A percentile compares a stretch with the other conserved stretches of the same genome.
Evolutionary conservation across 1,140 invertebrate species (phyloP).

Genomic region (Palaemon carinicauda): DNA sequence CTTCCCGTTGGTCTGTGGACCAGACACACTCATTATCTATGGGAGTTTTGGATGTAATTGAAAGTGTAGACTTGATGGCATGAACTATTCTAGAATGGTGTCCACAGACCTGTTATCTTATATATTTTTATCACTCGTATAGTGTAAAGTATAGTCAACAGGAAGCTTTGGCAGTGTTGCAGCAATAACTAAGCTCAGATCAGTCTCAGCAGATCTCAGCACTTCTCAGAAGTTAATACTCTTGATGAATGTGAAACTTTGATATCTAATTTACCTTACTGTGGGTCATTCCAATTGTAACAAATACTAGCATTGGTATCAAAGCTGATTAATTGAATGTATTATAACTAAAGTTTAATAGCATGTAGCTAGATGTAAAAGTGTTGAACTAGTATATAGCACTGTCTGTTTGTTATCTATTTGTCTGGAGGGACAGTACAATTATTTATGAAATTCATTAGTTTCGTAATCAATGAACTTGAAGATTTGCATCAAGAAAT

Average conservation of each 20-base stretch:
- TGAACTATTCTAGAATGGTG: conserved; percentile 11
- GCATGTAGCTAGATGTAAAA: too few relatives aligned
- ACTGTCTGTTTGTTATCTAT: too few relatives aligned
- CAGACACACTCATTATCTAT: conserved; percentile 4
- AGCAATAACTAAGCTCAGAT: conserved; percentile 54
- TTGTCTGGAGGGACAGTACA: too few relatives aligned
- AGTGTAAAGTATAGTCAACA: conserved; percentile 45
- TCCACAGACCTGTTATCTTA: conserved; percentile 40
- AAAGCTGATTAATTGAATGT: too few relatives aligned
- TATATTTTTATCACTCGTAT: conserved; percentile 45
- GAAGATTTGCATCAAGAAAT: too few relatives aligned
- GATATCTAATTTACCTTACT: not conserved
- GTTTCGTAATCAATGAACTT: too few relatives aligned
- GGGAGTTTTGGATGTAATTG: conserved; percentile 10
- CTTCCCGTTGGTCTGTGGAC: conserved; percentile 44
- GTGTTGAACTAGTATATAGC: too few relatives aligned
- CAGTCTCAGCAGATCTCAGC: conserved; percentile 48
- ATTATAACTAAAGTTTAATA: too few relatives aligned
- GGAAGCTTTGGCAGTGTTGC: conserved; percentile 53
- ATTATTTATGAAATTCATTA: too few relatives aligned
- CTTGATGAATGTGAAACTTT: not conserved
- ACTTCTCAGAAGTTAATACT: conserved; percentile 14
- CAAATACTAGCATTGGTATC: not conserved
- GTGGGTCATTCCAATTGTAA: not conserved
- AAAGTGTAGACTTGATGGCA: conserved; percentile 3